Evolutionary conservation across 2,888 invertebrate species (phyloP).

Genomic region (Idaea biselata): DNA sequence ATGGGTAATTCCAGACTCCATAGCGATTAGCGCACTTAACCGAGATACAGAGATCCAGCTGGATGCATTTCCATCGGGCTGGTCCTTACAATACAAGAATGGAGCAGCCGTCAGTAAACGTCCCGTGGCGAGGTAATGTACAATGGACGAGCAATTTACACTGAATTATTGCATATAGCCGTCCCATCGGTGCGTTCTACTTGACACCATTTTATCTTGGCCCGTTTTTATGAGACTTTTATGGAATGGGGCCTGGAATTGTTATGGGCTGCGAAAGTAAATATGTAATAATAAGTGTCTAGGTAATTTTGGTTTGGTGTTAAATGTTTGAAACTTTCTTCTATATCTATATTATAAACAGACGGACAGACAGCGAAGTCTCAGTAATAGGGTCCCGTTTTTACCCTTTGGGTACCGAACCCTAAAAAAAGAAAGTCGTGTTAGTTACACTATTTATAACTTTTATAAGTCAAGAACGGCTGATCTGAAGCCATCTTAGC

Average conservation of each 20-base stretch:
- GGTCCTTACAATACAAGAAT: constrained; percentile 27
- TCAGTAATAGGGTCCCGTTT: too few relatives aligned
- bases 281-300: neutral
- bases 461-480: too few relatives aligned
- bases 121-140: constrained; percentile 43
- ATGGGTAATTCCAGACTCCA: neutral
- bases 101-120: constrained; percentile 37
- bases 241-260: constrained; percentile 5
- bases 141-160: constrained; percentile 47
- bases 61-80: constrained; percentile 24
- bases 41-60: neutral
- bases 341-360: too few relatives aligned
- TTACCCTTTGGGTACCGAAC: too few relatives aligned
- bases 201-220: constrained; percentile 33
- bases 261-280: neutral
- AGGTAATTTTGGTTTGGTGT: neutral
- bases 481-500: too few relatives aligned
- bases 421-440: too few relatives aligned
- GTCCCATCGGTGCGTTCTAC: constrained; percentile 37
- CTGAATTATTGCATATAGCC: constrained; percentile 55
- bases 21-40: constrained; percentile 2
- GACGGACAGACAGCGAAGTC: too few relatives aligned
- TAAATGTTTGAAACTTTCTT: too few relatives aligned
- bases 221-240: constrained; percentile 28
- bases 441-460: too few relatives aligned